phyloP scores from a whole-genome alignment of 1,140 invertebrate genomes.

The Drosophila busckii region DNA sequence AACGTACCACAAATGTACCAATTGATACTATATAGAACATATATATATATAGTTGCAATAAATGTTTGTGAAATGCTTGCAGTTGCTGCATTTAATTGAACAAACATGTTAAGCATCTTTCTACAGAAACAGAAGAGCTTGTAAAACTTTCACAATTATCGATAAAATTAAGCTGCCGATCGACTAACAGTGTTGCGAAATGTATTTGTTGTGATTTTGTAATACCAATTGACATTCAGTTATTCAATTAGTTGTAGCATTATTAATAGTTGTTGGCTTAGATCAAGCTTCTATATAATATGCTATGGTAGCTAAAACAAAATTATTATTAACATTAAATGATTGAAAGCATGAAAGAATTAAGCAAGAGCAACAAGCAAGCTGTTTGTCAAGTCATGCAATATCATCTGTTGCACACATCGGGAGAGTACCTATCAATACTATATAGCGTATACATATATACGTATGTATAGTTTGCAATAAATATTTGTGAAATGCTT shows the following conservation, averaged over 20 bases:
- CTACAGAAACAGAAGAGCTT: too few species aligned
- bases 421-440: conserved; percentile 3
- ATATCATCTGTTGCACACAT: conserved; percentile 67
- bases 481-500: conserved; percentile 31
- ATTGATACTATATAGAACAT: conserved; percentile 6
- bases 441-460: conserved; percentile 8
- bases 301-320: too few species aligned
- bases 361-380: conserved; percentile 26
- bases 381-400: conserved; percentile 46
- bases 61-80: conserved; percentile 37
- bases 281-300: too few species aligned
- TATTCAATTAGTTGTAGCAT: too few species aligned
- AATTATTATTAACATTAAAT: too few species aligned
- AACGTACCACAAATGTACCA: conserved; percentile 22
- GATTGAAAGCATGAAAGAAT: too few species aligned
- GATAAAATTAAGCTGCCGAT: too few species aligned
- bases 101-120: conserved; percentile 58
- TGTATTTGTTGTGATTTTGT: too few species aligned
- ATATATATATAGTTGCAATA: conserved; percentile 7
- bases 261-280: too few species aligned
- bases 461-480: conserved; percentile 5
- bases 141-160: too few species aligned
- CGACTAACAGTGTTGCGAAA: too few species aligned
- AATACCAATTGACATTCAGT: too few species aligned
- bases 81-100: conserved; percentile 63